Evolutionary conservation across 2,888 invertebrate genomes (phyloP).

Genomic region (Oxyscelio sp.): DNA sequence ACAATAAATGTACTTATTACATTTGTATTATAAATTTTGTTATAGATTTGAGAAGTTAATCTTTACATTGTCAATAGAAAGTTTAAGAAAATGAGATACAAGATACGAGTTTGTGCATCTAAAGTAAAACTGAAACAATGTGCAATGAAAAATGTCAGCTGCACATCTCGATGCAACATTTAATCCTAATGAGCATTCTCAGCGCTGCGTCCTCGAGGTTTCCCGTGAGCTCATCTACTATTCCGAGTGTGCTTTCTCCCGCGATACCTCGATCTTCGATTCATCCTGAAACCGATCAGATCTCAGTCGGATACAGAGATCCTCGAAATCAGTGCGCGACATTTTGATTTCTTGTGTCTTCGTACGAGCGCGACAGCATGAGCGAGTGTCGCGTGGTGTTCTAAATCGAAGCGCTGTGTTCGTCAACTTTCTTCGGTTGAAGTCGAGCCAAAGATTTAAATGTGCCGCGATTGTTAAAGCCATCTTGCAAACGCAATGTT

Average conservation of each 20-base stretch:
- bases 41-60: no score
- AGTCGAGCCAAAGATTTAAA: slow-evolving; percentile 56
- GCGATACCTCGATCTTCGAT: slow-evolving; percentile 26
- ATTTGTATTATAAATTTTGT: no score
- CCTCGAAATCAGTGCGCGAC: slow-evolving; percentile 12
- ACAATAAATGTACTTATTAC: no score
- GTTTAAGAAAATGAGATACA: no score
- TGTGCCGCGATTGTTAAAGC: slow-evolving; percentile 48
- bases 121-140: background rate
- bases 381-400: slow-evolving; percentile 53
- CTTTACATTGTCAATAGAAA: no score
- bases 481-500: slow-evolving; percentile 58
- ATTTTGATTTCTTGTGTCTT: slow-evolving; percentile 28
- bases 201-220: slow-evolving; percentile 34
- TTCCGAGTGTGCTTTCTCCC: slow-evolving; percentile 35
- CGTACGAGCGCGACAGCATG: background rate
- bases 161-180: background rate
- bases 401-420: slow-evolving; percentile 53
- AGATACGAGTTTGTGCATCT: no score
- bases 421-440: slow-evolving; percentile 69
- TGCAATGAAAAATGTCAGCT: background rate
- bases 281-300: slow-evolving; percentile 42
- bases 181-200: background rate
- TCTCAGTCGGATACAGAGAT: slow-evolving; percentile 13
- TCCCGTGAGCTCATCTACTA: slow-evolving; percentile 51